phyloP scores from a whole-genome alignment of 1,140 invertebrate species.

The Pogonus chalceus region DNA sequence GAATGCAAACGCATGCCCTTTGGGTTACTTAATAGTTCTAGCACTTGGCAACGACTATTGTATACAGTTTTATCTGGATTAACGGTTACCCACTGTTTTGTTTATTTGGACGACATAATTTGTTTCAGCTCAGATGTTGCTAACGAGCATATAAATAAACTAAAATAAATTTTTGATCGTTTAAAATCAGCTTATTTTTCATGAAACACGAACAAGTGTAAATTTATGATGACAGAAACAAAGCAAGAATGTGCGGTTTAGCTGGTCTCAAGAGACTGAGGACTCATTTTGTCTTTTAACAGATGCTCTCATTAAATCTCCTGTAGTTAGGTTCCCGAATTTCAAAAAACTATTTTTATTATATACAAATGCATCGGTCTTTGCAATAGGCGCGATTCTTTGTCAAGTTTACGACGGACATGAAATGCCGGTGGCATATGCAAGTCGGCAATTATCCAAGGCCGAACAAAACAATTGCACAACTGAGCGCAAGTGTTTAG shows the following conservation, averaged over 20 bases:
- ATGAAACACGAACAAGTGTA: slow-evolving; percentile 36
- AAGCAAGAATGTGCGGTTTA: slow-evolving; percentile 5
- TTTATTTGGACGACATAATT: slow-evolving; percentile 22
- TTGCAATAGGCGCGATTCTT: slow-evolving; percentile 20
- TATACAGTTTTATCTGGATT: slow-evolving; percentile 13
- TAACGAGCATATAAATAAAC: slow-evolving; percentile 23
- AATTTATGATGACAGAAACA: slow-evolving; percentile 23
- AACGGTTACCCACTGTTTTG: slow-evolving; percentile 14
- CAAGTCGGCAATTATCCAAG: slow-evolving; percentile 21
- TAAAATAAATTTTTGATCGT: slow-evolving; percentile 19
- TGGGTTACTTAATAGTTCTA: slow-evolving; percentile 21
- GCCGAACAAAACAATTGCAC: slow-evolving; percentile 24
- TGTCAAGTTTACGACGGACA: slow-evolving; percentile 19
- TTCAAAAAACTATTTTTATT: slow-evolving; percentile 21
- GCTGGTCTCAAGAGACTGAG: background rate
- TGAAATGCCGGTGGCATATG: slow-evolving; percentile 25
- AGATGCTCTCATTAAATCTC: slow-evolving; percentile 11
- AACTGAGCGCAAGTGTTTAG: slow-evolving; percentile 32
- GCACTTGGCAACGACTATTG: slow-evolving; percentile 9
- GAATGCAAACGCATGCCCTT: slow-evolving; percentile 36
- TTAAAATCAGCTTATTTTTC: slow-evolving; percentile 31
- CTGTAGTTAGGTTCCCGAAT: slow-evolving; percentile 20
- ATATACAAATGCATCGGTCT: slow-evolving; percentile 20
- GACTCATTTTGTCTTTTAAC: slow-evolving; percentile 12
- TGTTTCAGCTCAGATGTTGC: slow-evolving; percentile 13